Percentiles rank a stretch among this genome's conserved stretches.
phyloP scores from a whole-genome alignment of 2,888 invertebrate genomes.

The Barypeithes pellucidus region DNA sequence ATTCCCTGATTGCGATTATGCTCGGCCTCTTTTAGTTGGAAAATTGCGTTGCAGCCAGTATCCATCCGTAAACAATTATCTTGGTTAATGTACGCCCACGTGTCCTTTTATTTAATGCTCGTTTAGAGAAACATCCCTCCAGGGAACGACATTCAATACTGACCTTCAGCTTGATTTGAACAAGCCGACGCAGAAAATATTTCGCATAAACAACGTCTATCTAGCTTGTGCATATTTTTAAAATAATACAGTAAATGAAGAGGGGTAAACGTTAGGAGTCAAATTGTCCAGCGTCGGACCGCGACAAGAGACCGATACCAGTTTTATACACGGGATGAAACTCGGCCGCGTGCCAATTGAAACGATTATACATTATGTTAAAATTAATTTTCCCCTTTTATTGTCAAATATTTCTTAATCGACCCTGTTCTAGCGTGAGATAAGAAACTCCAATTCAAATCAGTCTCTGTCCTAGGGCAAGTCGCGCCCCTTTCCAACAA shows the following conservation, averaged over 20 bases:
- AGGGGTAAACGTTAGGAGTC: no score
- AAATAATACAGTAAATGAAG: neutral
- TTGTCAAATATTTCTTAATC: constrained; percentile 10
- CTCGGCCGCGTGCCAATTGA: no score
- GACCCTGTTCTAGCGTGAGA: constrained; percentile 28
- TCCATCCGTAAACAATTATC: constrained; percentile 13
- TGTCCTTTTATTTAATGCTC: constrained; percentile 13
- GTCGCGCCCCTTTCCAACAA: constrained; percentile 17
- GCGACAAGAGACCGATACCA: no score
- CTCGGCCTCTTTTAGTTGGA: neutral
- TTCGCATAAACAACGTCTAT: constrained; percentile 7
- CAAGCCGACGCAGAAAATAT: constrained; percentile 23
- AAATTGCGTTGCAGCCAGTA: constrained; percentile 16
- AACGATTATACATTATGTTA: neutral
- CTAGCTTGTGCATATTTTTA: neutral
- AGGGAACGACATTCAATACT: neutral
- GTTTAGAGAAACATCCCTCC: constrained; percentile 1
- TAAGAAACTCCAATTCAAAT: constrained; percentile 25
- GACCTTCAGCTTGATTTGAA: constrained; percentile 6
- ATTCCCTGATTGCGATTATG: neutral
- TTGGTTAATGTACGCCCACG: constrained; percentile 16
- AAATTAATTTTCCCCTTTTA: neutral
- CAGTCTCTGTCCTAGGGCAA: constrained; percentile 25
- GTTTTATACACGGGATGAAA: no score
- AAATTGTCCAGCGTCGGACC: no score